Evolutionary conservation across 2,888 invertebrate genomes (phyloP).

Genomic region (Ophion obscuratus): DNA sequence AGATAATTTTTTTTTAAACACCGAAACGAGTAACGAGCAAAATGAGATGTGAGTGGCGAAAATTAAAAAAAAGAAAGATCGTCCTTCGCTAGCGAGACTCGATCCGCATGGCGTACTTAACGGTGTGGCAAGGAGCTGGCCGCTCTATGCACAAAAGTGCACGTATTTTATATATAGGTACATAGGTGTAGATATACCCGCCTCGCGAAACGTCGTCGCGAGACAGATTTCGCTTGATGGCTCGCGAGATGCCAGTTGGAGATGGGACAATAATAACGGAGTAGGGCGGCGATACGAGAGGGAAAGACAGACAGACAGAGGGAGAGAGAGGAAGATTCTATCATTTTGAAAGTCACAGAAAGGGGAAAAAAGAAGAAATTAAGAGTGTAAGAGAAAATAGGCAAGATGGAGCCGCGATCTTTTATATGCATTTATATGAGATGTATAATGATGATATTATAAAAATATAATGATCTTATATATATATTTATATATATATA

Average conservation of each 20-base stretch:
- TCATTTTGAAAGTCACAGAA: not conserved
- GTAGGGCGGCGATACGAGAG: constrained; percentile 36
- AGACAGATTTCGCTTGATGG: constrained; percentile 62
- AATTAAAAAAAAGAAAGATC: constrained; percentile 26
- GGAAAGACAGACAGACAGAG: constrained; percentile 10
- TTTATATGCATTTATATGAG: no score
- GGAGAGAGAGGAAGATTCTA: constrained; percentile 22
- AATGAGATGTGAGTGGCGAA: not conserved
- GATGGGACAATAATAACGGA: constrained; percentile 67
- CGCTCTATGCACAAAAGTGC: not conserved
- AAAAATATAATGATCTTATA: no score
- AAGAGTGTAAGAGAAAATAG: not conserved
- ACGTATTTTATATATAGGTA: not conserved
- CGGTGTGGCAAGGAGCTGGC: constrained; percentile 30
- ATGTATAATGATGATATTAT: no score
- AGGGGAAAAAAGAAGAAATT: not conserved
- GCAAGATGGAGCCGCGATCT: no score
- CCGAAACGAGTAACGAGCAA: no score
- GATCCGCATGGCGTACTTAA: constrained; percentile 56
- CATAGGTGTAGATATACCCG: not conserved
- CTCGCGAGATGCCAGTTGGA: constrained; percentile 63
- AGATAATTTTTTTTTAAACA: constrained; percentile 2
- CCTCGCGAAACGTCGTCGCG: constrained; percentile 24
- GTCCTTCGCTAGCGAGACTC: constrained; percentile 55
- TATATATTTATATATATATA: no score